Evolutionary conservation across 2,113 vertebrate genomes (phyloP), one percentile per base, ranked within the genome.

Genomic region (Anhinga anhinga): DNA sequence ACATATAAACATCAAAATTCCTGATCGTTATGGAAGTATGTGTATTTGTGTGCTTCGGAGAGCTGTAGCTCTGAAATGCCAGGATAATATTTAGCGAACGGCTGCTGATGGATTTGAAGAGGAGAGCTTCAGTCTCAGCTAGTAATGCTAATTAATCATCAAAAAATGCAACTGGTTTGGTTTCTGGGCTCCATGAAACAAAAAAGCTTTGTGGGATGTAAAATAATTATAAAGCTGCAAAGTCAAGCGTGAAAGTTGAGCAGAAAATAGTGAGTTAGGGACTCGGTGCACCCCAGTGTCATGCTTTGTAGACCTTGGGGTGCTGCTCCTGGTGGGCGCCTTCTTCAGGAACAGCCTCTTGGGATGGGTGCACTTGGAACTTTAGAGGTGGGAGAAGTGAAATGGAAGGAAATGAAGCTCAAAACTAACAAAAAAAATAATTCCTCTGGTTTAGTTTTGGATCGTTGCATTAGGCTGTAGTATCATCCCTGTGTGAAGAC

Each of bases 381-480:
- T 15, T 18, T 17, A 36, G 42, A 47, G 26, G 2, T 70, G 55
- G 40, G 26, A 84, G 49, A 62, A 36, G 25, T 21, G 36, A 38
- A 15, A 14, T 7, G 25, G 47, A 79, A 62, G 70, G 63, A 85
- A 82, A 34, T 0, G 1, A 91, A 84, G 34, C 34, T 88, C n/a
- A 20, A 55, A 87, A 36, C 26, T 40, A 32, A n/a, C 13, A 1
- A 15, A 11, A 27, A n/a, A 29, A 53, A 10, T 25, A 53, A 10
- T 25, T 38, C 32, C 11, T n/a, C 29, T 56, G 34, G 10, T 38
- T 86, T 55, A 22, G 11, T 55, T 85, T 44, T 38, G 30, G 59
- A 12, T 72, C 0, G 0, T 61, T 53, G 23, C 1, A 1, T 47
- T n/a, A 15, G 30, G 20, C 63, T 58, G 44, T 20, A 6, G 4